A percentile compares a stretch with the other conserved stretches of the same genome.
Evolutionary conservation across 2,888 invertebrate genomes (phyloP).

Genomic region (Xanthia icteritia): DNA sequence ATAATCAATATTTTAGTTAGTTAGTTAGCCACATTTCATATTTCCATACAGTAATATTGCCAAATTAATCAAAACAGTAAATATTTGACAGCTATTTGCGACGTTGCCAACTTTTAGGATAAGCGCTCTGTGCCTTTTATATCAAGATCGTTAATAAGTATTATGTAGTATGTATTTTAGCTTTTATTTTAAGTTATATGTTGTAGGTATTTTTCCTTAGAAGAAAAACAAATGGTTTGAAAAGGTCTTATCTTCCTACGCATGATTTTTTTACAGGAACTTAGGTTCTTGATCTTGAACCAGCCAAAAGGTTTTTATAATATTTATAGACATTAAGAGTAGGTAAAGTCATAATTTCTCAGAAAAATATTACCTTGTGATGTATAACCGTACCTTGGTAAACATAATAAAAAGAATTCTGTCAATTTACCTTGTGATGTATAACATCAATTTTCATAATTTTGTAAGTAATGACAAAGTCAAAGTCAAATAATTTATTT

Average conservation of each 20-base stretch:
- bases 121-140: not conserved
- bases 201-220: constrained; percentile 1
- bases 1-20: no score
- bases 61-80: no score
- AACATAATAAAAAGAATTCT: not conserved
- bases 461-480: not conserved
- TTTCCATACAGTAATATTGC: no score
- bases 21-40: no score
- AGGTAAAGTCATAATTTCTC: not conserved
- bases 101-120: no score
- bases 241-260: constrained; percentile 12
- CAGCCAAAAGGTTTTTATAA: not conserved
- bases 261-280: not conserved
- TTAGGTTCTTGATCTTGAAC: not conserved
- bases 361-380: no score
- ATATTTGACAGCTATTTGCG: no score
- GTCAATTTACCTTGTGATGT: not conserved
- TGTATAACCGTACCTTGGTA: no score
- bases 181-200: no score
- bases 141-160: not conserved
- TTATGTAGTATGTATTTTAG: not conserved
- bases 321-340: no score
- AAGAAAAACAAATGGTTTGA: constrained; percentile 8
- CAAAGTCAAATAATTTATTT: no score
- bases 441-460: not conserved